phyloP scores from a whole-genome alignment of 2,797 vertebrate genomes.

The Scyliorhinus canicula region DNA sequence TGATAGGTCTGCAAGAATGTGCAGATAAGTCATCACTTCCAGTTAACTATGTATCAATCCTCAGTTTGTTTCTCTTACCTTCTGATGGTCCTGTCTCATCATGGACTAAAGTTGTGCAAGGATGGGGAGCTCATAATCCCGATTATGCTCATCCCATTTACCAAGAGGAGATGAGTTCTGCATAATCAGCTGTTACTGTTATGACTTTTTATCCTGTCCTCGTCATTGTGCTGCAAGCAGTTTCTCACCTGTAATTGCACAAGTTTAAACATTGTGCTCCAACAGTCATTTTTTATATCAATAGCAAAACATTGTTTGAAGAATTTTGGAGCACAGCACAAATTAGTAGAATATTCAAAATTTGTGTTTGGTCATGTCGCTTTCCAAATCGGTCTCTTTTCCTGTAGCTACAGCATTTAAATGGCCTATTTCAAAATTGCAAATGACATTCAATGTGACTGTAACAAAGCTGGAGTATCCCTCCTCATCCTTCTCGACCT shows the following conservation, averaged over 20 bases:
- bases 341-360: not conserved
- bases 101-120: not conserved
- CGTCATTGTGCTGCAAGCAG: not conserved
- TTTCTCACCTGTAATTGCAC: not conserved
- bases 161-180: not conserved
- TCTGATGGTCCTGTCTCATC: not conserved
- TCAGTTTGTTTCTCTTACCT: not conserved
- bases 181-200: no score
- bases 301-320: not conserved
- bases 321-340: not conserved
- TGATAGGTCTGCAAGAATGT: no score
- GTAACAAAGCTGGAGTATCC: no score
- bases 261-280: not conserved
- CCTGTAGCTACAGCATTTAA: not conserved
- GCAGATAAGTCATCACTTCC: not conserved
- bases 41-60: not conserved
- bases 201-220: not conserved
- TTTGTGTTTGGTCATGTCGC: not conserved
- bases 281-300: not conserved
- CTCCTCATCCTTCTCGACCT: no score
- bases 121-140: not conserved
- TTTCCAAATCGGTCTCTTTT: not conserved
- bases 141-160: not conserved
- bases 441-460: not conserved
- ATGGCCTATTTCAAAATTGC: not conserved